Conservation (phyloP, 2,113 vertebrate species). For the Pionites leucogaster region DNA sequence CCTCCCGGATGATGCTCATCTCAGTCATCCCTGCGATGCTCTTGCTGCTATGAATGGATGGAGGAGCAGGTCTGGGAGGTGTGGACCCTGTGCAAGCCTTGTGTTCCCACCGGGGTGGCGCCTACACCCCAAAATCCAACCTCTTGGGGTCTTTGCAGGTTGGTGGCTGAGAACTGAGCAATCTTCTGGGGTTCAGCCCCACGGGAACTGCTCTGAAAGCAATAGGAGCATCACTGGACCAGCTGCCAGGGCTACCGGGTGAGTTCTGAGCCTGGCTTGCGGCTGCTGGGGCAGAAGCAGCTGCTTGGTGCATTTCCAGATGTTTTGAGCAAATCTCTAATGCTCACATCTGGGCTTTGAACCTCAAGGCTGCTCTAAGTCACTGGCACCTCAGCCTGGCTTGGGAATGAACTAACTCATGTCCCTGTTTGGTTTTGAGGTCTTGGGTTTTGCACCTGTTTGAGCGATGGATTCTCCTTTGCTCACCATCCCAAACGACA, state of each 20-base stretch:
- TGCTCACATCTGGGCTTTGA: background rate
- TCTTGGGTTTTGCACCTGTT: background rate
- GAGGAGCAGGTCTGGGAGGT: background rate
- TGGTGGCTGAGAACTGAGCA: background rate
- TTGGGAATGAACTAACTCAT: accelerated
- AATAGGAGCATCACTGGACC: background rate
- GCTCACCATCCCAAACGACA: background rate
- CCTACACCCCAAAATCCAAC: background rate
- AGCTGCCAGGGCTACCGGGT: background rate
- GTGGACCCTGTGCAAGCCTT: background rate
- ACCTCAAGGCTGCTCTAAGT: background rate
- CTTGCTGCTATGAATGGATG: background rate
- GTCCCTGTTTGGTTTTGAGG: background rate
- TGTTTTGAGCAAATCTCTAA: background rate
- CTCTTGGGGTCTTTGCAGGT: background rate
- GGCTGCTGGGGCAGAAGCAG: background rate
- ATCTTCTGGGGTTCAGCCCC: background rate
- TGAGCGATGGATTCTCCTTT: background rate
- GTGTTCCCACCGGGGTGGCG: accelerated
- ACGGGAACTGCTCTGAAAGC: background rate
- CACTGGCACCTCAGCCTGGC: background rate
- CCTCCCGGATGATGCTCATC: background rate
- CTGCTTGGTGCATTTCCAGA: background rate
- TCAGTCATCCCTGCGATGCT: background rate
- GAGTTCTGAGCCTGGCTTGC: accelerated